A percentile compares a stretch with the other conserved stretches of the same genome.
phyloP scores from a whole-genome alignment of 2,113 vertebrate genomes.

The Trichechus manatus region DNA sequence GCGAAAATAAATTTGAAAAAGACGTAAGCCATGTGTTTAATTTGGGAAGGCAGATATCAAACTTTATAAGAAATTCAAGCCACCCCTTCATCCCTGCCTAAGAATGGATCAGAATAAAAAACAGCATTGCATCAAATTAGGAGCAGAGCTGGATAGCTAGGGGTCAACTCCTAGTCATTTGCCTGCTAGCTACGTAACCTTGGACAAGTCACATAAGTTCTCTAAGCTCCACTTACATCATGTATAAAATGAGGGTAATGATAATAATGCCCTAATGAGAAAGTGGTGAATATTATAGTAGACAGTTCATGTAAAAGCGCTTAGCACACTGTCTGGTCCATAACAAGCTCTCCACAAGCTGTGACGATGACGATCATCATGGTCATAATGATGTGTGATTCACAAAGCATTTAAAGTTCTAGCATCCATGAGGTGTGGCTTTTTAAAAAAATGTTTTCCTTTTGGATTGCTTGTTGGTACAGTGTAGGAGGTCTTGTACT shows the following conservation, averaged over 20 bases:
- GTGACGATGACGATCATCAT: neutral
- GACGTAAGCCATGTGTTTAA: neutral
- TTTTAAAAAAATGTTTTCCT: neutral
- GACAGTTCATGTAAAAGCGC: neutral
- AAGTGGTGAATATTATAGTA: neutral
- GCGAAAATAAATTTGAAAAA: neutral
- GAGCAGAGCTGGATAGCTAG: neutral
- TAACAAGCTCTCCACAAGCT: neutral
- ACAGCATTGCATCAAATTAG: neutral
- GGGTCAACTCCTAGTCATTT: neutral
- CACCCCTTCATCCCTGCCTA: neutral
- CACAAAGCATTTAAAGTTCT: neutral
- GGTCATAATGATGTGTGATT: neutral
- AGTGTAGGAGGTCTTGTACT: neutral
- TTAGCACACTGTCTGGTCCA: neutral
- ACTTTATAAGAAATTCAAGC: neutral
- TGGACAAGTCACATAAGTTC: neutral
- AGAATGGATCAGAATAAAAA: neutral
- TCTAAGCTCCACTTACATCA: neutral
- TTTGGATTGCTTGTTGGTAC: neutral
- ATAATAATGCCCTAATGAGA: neutral
- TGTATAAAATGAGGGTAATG: neutral
- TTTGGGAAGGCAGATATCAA: neutral
- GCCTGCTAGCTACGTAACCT: neutral
- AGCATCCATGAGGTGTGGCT: neutral